Base-by-base conservation (phyloP, 2,888 invertebrate species). In the Plebejus melissa region DNA sequence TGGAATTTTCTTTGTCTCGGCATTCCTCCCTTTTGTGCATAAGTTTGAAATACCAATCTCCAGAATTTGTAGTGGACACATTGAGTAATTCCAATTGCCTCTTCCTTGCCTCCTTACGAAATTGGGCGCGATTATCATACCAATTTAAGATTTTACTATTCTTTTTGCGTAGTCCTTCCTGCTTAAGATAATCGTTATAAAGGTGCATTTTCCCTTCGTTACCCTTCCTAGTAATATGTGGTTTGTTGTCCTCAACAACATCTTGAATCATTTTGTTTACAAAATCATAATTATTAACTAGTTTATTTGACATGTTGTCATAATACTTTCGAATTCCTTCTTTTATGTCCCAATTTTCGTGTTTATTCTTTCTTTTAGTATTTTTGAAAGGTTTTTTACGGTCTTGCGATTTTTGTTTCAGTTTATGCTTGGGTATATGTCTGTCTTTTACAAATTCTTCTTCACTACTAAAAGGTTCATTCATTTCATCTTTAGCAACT, bases 331-430 rank as follows among this genome's bases (percentile, higher is more conserved):
- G 80, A 75, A 89, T 88, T 38, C 90, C 91, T 46, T 88, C 90
- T 79, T 93, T 93, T 86, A 91, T 89, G 82, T 92, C 90, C 89
- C 90, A 93, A 77, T 91, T 88, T 79, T 91, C 91, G 82, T 91
- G 90, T 80, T 91, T 92, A 80, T 90, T 89, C 78, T 84, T 87
- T 74, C 90, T 87, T 79, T 93, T 93, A 80, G 90, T 90, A 78
- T 89, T 93, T 79, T 90, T 92, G 78, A 88, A 85, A 75, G 82
- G 80, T 79, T 90, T 91, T 77, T 87, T 87, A 60, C 88, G 86
- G 74, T 90, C 90, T 75, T 86, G 81, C 81, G 89, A 93, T 81
- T 89, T 91, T 78, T 83, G 86, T 38, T 89, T 90, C 78, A 84
- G 82, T 79, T 88, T 92, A 16, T 81, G 80, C 79, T 87, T 90